Evolutionary conservation across 2,797 vertebrate species (phyloP), one percentile per base, ranked within the genome.

Genomic region (Vultur gryphus): DNA sequence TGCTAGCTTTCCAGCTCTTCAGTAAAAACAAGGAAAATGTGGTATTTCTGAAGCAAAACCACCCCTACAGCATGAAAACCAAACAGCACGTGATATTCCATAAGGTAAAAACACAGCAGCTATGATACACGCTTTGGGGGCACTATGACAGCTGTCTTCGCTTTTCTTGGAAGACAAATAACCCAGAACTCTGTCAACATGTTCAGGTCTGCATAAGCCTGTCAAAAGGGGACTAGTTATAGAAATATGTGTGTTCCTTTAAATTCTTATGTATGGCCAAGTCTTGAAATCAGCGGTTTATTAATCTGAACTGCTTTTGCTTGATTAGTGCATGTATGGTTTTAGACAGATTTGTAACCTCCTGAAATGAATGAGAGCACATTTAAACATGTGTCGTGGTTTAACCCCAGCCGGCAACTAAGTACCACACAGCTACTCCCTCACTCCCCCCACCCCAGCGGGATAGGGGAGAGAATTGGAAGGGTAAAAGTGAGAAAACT

Each of bases 161-260:
- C 12, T 31, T 89, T 37, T 52, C 23, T 69, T 75, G 28, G 24
- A 72, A 55, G 33, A 64, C 29, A 70, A 65, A 71, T 8, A 46
- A 46, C 4, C 3, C 41, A 65, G 46, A 90, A 76, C 64, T 35
- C 11, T 48, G 39, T 46, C 35, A 37, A 21, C 6, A 0, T 66
- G 29, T 67, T 65, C 37, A 46, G 16, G 10, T 57, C 37, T 33
- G n/a, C 41, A 41, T 14, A 48, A 87, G 9, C 25, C 29, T 59
- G 31, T 24, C 19, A 44, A 35, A 86, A 71, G 13, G 10, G 14
- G n/a, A 25, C 14, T 33, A 24, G n/a, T 25, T 76, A n/a, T 7
- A 82, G 23, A 57, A 84, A 69, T n/a, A 29, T 3, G 5, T 0
- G 0, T 58, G 23, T 3, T 37, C 6, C 13, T 69, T 64, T 49